phyloP scores from a whole-genome alignment of 2,113 vertebrate genomes.

The Hylia prasina region DNA sequence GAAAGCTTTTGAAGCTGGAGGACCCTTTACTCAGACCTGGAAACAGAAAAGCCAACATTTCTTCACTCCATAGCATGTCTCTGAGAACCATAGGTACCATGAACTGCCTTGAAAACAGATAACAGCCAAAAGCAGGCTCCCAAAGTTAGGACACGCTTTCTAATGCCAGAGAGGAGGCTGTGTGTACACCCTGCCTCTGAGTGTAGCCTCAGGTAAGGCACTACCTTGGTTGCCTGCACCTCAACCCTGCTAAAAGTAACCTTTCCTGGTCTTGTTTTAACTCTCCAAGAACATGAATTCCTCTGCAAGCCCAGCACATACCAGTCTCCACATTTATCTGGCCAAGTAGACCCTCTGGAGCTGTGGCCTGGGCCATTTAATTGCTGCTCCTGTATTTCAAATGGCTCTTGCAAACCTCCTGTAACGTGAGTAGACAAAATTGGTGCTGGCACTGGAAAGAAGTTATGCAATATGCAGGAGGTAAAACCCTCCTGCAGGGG shows the following conservation, averaged over 20 bases:
- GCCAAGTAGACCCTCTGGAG: neutral
- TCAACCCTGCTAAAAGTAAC: neutral
- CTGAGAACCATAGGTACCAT: neutral
- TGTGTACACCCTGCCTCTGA: neutral
- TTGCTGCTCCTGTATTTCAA: neutral
- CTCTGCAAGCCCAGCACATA: neutral
- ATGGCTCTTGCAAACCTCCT: neutral
- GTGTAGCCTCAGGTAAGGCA: neutral
- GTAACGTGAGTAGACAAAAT: constrained; percentile 17
- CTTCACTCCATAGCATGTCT: neutral
- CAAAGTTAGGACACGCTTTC: neutral
- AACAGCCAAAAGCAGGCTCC: neutral
- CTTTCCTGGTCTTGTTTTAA: neutral
- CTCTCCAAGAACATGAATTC: neutral
- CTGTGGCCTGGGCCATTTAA: neutral
- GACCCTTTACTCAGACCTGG: neutral
- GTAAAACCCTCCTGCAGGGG: neutral
- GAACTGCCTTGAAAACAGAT: neutral
- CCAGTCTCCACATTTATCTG: neutral
- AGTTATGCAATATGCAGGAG: neutral
- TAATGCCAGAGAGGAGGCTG: neutral
- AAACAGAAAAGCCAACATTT: neutral
- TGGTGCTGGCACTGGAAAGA: neutral
- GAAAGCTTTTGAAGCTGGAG: neutral
- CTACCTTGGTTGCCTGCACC: neutral